Conservation (phyloP, 1,140 invertebrate species). For the Drosophila pectinifera region DNA sequence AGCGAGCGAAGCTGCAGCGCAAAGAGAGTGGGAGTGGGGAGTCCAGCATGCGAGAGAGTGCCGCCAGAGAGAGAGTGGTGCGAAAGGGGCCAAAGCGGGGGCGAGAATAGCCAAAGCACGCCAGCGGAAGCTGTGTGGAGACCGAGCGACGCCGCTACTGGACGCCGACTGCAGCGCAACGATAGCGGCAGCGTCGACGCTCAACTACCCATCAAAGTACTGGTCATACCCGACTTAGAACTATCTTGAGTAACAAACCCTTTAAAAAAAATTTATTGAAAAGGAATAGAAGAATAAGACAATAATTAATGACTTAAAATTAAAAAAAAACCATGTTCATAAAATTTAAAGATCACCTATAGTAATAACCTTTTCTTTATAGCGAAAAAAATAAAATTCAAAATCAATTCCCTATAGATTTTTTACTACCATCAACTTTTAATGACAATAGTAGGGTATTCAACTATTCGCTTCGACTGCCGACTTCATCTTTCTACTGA, state of each 20-base stretch:
- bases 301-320: no score
- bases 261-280: no score
- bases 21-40: neutral
- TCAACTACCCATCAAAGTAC: neutral
- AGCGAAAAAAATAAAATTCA: no score
- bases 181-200: conserved; percentile 1
- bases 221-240: neutral
- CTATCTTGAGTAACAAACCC: neutral
- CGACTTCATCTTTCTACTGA: conserved; percentile 14
- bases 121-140: conserved; percentile 68
- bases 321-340: no score
- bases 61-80: neutral
- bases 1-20: conserved; percentile 2
- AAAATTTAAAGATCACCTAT: no score
- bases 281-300: no score
- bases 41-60: conserved; percentile 5
- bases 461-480: neutral
- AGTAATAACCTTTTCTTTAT: no score
- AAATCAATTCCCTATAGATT: no score
- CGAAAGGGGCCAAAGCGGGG: conserved; percentile 30
- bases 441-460: conserved; percentile 9
- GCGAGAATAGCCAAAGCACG: conserved; percentile 22
- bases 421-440: no score
- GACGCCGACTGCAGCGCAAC: conserved; percentile 45
- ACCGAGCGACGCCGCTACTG: conserved; percentile 39